phyloP scores from a whole-genome alignment of 2,113 vertebrate genomes.

The Eonycteris spelaea region DNA sequence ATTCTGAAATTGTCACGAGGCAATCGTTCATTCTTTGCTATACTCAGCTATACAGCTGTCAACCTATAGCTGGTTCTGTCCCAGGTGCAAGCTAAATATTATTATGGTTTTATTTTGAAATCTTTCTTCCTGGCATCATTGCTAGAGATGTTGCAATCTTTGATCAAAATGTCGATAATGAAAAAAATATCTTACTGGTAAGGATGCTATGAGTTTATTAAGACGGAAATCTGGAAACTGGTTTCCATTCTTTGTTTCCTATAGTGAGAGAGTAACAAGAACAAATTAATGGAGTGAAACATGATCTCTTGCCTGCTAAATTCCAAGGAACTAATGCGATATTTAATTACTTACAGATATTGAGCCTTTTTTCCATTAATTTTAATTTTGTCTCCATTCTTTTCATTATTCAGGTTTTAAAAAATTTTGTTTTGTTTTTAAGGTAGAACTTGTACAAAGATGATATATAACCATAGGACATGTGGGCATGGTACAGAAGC shows the following conservation, averaged over 20 bases:
- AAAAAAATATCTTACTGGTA: neutral
- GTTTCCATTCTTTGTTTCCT: slow-evolving; percentile 26
- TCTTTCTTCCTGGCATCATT: neutral
- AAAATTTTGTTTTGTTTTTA: neutral
- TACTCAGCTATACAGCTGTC: neutral
- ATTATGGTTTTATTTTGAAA: neutral
- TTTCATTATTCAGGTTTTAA: neutral
- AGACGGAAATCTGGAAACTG: neutral
- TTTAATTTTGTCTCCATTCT: slow-evolving; percentile 39
- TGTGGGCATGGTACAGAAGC: neutral
- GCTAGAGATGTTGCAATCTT: neutral
- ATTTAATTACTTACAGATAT: slow-evolving; percentile 53
- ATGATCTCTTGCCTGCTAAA: neutral
- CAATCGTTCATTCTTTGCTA: no score
- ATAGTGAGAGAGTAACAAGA: slow-evolving; percentile 2
- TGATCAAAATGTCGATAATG: neutral
- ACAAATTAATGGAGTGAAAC: slow-evolving; percentile 40
- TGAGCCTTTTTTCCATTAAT: neutral
- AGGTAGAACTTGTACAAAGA: neutral
- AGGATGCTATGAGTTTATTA: neutral
- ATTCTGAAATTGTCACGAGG: neutral
- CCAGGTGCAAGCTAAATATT: neutral
- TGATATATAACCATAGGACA: neutral
- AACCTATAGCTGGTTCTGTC: neutral
- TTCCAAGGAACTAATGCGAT: slow-evolving; percentile 13